Evolutionary conservation across 2,113 vertebrate genomes (phyloP), one percentile per base, ranked within the genome.

Genomic region (Epinephelus fuscoguttatus): DNA sequence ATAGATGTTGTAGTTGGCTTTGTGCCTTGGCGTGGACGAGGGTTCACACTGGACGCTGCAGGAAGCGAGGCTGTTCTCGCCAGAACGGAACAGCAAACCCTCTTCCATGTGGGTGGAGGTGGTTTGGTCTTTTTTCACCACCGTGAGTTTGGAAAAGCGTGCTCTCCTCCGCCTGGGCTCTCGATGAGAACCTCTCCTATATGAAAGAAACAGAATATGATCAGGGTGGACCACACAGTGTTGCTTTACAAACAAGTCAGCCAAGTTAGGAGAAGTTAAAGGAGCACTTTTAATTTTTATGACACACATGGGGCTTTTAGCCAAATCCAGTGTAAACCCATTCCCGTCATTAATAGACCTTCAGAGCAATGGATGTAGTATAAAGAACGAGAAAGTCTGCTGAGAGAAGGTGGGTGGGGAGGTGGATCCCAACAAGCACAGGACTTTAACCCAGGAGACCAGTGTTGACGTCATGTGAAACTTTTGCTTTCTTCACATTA

Each of bases 91-190:
- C 78, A 96, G 84, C 69, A 95, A 80, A 30, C 96, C 97, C 82
- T 97, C 97, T 64, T 97, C 97, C 85, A 96, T 95, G 92, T 96
- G 97, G 73, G 97, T 99, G 85, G 98, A 99, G 0, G 98, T 99
- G 75, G 97, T 98, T 91, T 99, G 98, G 88, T 99, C 98, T 90
- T 96, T 98, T 80, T 97, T 99, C 61, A 97, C 93, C 37, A 96
- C 95, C 0, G 97, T 96, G 72, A 97, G 94, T 90, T 96, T 97
- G 21, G 97, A 95, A 77, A 95, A 94, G 70, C 87, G 96, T 18
- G 80, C 95, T 87, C 82, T 94, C 75, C 94, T 97, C 84, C 96
- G 97, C 80, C 91, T 94, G 7, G 95, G 94, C 74, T 56, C 90
- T 67, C 60, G 94, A 76, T 93, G 92, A 57, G 96, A 95, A 88